phyloP scores from a whole-genome alignment of 2,888 invertebrate species.

The Chalcosyrphus nemorum region DNA sequence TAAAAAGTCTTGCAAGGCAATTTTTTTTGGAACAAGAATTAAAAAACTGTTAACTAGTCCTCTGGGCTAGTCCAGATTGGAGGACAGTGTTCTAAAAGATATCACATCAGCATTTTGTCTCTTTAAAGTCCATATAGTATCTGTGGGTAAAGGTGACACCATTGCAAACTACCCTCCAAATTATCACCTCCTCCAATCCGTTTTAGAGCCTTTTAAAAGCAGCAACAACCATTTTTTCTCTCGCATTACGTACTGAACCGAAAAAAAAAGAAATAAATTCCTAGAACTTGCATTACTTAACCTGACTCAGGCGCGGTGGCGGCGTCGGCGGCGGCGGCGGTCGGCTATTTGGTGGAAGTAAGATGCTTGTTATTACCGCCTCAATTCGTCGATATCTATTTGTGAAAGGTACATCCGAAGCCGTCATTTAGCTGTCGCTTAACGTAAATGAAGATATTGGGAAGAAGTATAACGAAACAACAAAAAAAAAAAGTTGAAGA shows the following conservation, averaged over 20 bases:
- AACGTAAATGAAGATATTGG: constrained; percentile 71
- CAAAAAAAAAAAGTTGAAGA: constrained; percentile 68
- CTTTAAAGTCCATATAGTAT: too few relatives aligned
- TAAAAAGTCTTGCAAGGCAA: too few relatives aligned
- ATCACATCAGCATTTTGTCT: too few relatives aligned
- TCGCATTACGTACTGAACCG: not conserved
- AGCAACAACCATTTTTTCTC: not conserved
- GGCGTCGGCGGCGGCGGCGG: too few relatives aligned
- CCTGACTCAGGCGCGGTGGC: constrained; percentile 47
- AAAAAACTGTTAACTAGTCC: too few relatives aligned
- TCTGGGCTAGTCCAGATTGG: too few relatives aligned
- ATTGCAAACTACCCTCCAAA: not conserved
- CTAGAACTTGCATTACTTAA: constrained; percentile 38
- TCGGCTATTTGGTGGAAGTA: constrained; percentile 28
- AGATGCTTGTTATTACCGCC: constrained; percentile 58
- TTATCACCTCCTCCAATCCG: not conserved
- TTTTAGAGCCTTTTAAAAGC: not conserved
- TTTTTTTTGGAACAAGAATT: too few relatives aligned
- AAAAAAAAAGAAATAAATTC: too few relatives aligned
- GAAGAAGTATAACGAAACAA: too few relatives aligned
- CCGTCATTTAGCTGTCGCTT: constrained; percentile 71
- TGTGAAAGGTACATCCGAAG: constrained; percentile 64
- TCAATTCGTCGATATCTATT: constrained; percentile 57
- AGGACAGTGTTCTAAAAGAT: too few relatives aligned
- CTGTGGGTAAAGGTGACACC: constrained; percentile 1